Conservation (phyloP, 2,113 vertebrate genomes). For the Lipophrys pholis region DNA sequence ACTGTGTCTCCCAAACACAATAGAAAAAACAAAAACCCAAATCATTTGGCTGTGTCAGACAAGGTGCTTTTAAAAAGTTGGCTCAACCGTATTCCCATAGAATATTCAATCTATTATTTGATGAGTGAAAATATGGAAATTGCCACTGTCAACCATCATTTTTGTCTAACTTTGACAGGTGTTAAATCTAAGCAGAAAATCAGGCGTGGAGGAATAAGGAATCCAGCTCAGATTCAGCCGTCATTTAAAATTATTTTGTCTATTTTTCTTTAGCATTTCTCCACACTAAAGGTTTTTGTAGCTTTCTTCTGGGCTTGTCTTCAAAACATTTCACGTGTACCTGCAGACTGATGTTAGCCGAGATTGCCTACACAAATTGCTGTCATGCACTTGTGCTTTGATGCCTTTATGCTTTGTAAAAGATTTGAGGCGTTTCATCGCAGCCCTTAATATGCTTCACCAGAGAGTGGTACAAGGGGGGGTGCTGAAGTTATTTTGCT, state of each 20-base stretch:
- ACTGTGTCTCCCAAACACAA: too few relatives aligned
- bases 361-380: background rate
- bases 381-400: background rate
- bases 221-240: background rate
- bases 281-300: background rate
- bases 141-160: too few relatives aligned
- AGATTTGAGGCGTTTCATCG: background rate
- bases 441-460: conserved; percentile 5
- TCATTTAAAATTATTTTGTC: background rate
- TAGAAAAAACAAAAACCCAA: too few relatives aligned
- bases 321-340: background rate
- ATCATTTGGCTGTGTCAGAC: too few relatives aligned
- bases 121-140: too few relatives aligned
- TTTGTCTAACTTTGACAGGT: background rate
- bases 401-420: conserved; percentile 6
- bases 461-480: background rate
- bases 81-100: too few relatives aligned
- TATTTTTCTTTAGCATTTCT: background rate
- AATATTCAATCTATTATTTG: too few relatives aligned
- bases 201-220: background rate
- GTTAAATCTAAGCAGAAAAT: conserved; percentile 1
- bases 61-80: too few relatives aligned
- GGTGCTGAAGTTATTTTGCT: conserved; percentile 1
- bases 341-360: background rate
- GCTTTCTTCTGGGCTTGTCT: background rate